Percentiles rank a stretch among this genome's conserved stretches.
These are phyloP conservation scores for Plutella xylostella DNA, from an alignment of 2,888 invertebrate species.

Conservation along the genomic window DNA sequence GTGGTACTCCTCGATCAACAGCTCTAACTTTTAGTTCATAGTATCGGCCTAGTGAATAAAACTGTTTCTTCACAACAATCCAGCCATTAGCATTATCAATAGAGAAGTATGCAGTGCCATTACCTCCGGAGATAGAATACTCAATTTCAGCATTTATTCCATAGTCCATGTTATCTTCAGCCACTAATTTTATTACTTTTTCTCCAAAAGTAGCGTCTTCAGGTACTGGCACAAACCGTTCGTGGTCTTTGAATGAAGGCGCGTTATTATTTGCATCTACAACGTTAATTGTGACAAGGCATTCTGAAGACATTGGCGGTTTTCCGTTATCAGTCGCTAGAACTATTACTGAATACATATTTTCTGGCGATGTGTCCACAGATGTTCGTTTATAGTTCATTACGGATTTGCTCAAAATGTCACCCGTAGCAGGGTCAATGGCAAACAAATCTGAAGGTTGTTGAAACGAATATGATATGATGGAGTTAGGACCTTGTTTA, in stretches of 20 bases:
- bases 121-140: slow-evolving; percentile 80
- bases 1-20: slow-evolving; percentile 88
- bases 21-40: slow-evolving; percentile 81
- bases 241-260: slow-evolving; percentile 81
- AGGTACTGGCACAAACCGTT: slow-evolving; percentile 85
- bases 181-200: slow-evolving; percentile 78
- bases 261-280: slow-evolving; percentile 94
- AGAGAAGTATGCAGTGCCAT: slow-evolving; percentile 79
- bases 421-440: slow-evolving; percentile 94
- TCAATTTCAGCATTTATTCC: slow-evolving; percentile 92
- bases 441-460: slow-evolving; percentile 92
- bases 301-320: slow-evolving; percentile 92
- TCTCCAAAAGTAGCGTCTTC: slow-evolving; percentile 80
- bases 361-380: slow-evolving; percentile 86
- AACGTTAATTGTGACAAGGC: slow-evolving; percentile 86
- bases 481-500: slow-evolving; percentile 92
- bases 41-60: slow-evolving; percentile 70
- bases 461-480: slow-evolving; percentile 88
- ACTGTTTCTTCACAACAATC: slow-evolving; percentile 76
- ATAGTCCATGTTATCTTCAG: slow-evolving; percentile 82
- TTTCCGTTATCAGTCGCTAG: slow-evolving; percentile 95
- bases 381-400: slow-evolving; percentile 87
- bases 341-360: slow-evolving; percentile 88
- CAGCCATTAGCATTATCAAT: slow-evolving; percentile 85
- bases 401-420: slow-evolving; percentile 86